Evolutionary conservation across 1,140 invertebrate genomes (phyloP).

Genomic region (Cardiocondyla obscurior): DNA sequence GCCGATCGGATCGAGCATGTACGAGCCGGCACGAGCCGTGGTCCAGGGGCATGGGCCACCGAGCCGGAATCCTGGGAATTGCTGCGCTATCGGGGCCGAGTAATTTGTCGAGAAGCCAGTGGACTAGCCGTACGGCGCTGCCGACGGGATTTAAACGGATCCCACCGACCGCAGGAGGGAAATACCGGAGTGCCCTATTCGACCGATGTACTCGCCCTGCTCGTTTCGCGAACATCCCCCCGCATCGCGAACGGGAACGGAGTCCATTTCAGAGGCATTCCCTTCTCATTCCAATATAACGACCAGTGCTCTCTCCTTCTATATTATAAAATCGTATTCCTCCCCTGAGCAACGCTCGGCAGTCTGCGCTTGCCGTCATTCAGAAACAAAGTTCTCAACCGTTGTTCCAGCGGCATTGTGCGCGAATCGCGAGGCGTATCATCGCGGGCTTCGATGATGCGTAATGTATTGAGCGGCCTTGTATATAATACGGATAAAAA

Average conservation of each 20-base stretch:
- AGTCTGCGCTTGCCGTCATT: conserved; percentile 12
- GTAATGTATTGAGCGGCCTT: conserved; percentile 6
- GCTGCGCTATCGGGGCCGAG: conserved; percentile 67
- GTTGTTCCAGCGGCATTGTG: conserved; percentile 34
- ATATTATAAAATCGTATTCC: conserved; percentile 42
- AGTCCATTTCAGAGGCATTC: conserved; percentile 4
- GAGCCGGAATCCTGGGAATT: conserved; percentile 67
- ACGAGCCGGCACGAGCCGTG: conserved; percentile 21
- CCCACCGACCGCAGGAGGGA: conserved; percentile 63
- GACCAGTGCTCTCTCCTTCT: background rate
- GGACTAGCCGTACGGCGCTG: conserved; percentile 65
- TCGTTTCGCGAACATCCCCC: conserved; percentile 57
- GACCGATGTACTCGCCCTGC: conserved; percentile 40
- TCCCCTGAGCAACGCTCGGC: background rate
- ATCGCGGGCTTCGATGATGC: conserved; percentile 34
- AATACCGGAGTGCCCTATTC: conserved; percentile 59
- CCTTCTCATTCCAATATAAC: conserved; percentile 37
- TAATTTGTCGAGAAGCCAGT: conserved; percentile 70
- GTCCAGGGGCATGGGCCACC: conserved; percentile 56
- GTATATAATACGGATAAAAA: background rate
- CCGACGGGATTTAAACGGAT: conserved; percentile 70
- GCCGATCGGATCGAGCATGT: conserved; percentile 52
- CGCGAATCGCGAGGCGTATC: conserved; percentile 5
- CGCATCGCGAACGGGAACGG: conserved; percentile 32
- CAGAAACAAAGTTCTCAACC: conserved; percentile 41